Evolutionary conservation across 2,888 invertebrate species (phyloP).

Genomic region (Clepsis dumicolana): DNA sequence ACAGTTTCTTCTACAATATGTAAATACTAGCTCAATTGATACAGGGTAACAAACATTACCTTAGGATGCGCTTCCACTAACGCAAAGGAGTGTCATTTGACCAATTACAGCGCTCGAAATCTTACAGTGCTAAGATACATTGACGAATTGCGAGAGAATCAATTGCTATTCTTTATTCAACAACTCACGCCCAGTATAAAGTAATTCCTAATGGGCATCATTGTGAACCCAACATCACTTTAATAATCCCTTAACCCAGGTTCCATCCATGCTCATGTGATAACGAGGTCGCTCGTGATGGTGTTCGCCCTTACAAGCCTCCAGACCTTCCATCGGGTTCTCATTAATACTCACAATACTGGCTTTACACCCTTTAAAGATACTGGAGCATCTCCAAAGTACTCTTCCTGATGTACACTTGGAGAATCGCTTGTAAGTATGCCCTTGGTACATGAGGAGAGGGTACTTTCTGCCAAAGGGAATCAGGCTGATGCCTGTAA

Average conservation of each 20-base stretch:
- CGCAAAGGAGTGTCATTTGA: no score
- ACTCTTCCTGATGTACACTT: conserved; percentile 41
- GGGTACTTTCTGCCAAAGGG: conserved; percentile 44
- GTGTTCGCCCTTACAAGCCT: conserved; percentile 43
- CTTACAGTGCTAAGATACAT: no score
- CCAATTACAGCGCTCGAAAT: no score
- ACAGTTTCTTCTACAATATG: no score
- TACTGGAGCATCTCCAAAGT: conserved; percentile 45
- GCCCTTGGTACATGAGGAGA: conserved; percentile 39
- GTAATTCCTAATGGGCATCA: neutral
- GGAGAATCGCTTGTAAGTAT: conserved; percentile 41
- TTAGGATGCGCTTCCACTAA: no score
- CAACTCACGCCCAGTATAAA: no score
- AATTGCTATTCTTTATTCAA: no score
- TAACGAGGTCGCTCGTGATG: conserved; percentile 45
- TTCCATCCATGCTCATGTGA: conserved; percentile 35
- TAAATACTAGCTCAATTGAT: no score
- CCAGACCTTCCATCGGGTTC: conserved; percentile 38
- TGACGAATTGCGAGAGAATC: no score
- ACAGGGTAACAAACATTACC: no score
- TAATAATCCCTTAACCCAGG: conserved; percentile 40
- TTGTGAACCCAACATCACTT: neutral
- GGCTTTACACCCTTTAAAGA: conserved; percentile 46
- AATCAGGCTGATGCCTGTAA: conserved; percentile 38
- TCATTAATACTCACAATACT: conserved; percentile 39